Evolutionary conservation across 2,888 invertebrate genomes (phyloP), one percentile per base, ranked within the genome.

Genomic region (Ectemnius lituratus): DNA sequence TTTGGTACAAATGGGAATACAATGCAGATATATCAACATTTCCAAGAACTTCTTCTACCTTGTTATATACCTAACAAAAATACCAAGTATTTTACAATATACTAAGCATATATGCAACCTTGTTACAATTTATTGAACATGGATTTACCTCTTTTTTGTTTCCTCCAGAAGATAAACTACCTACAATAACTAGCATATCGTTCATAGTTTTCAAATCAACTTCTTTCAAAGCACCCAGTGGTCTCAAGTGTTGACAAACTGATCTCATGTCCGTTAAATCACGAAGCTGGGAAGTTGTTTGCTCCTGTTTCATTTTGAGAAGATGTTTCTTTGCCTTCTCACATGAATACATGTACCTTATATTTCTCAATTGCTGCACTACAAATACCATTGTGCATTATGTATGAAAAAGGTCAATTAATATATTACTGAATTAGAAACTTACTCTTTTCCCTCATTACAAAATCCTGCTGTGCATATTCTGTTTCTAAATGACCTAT

Each of bases 231-330:
- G 59, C 79, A 6, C 85, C 78, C 11, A 37, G 37, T 8, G 90
- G 90, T 85, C 87, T 86, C 67, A 90, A 85, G 73, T 84, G 79
- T 28, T 77, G 75, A 20, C 87, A 89, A 59, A 89, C 84, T 74
- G 79, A 75, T 68, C 82, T 81, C 87, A 89, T 88, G 57, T 86
- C 81, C 45, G 70, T 67, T 49, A 85, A 85, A 63, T 89, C 86
- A 69, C 78, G 66, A 37, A 88, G 83, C 14, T 88, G 84, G 5
- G 81, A 75, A 57, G 70, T 64, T 67, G 85, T 83, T 78, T 89
- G 84, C 18, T 86, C 70, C 28, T 75, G 62, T 70, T 88, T 89
- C 58, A 85, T 69, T 66, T 84, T 79, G 0, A 89, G 67, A 47
- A 90, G 70, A 60, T 85, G 72, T 65, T 79, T 87, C 62, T 84